A percentile compares a stretch with the other conserved stretches of the same genome.
Conservation (phyloP, 1,140 invertebrate species). For the Cotesia vestalis region DNA sequence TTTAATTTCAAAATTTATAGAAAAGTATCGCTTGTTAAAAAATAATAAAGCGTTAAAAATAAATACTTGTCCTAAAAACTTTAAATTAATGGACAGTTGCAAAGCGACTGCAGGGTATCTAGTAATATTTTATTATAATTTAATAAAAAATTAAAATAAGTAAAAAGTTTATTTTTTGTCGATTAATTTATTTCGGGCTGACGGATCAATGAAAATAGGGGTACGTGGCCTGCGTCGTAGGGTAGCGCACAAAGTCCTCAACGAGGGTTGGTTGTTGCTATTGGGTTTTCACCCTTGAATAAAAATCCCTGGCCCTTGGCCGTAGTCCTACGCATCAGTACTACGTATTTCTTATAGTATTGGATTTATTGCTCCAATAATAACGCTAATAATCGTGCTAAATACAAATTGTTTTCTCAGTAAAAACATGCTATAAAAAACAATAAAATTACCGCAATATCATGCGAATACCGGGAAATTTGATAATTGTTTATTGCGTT, state of each 20-base stretch:
- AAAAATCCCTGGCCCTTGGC: slow-evolving; percentile 13
- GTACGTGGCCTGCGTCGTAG: slow-evolving; percentile 38
- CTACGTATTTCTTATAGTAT: not conserved
- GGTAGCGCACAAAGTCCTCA: slow-evolving; percentile 15
- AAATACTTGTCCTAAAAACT: too few species aligned
- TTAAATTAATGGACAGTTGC: too few species aligned
- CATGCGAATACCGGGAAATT: too few species aligned
- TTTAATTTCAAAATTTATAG: too few species aligned
- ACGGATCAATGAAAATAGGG: slow-evolving; percentile 33
- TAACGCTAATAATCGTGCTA: too few species aligned
- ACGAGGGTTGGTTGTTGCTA: slow-evolving; percentile 21
- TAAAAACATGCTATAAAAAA: too few species aligned
- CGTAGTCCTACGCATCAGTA: slow-evolving; percentile 4
- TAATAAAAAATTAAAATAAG: not conserved
- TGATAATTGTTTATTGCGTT: too few species aligned
- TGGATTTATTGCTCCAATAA: too few species aligned
- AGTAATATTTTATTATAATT: not conserved
- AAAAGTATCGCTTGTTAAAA: too few species aligned
- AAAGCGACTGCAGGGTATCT: not conserved
- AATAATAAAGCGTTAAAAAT: too few species aligned
- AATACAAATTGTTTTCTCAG: too few species aligned
- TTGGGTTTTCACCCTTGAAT: slow-evolving; percentile 23
- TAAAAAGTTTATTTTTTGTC: slow-evolving; percentile 8
- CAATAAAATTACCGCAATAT: too few species aligned
- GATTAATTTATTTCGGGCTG: slow-evolving; percentile 24